Evolutionary conservation across 2,113 vertebrate species (phyloP).

Genomic region (Varanus komodoensis): DNA sequence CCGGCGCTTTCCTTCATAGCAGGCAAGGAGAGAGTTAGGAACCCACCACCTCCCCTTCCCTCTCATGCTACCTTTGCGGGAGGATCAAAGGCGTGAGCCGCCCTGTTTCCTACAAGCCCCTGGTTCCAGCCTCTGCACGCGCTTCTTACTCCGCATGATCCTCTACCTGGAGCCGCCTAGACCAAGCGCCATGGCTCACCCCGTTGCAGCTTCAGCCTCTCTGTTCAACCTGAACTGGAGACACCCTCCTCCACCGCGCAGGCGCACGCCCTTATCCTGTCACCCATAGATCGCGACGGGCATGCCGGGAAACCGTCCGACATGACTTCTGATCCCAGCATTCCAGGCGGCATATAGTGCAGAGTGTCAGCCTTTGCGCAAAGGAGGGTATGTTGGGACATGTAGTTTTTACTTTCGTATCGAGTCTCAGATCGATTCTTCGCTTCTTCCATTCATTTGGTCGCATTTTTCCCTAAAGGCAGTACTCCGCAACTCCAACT

Average conservation of each 20-base stretch:
- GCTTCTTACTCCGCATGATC: rapidly evolving
- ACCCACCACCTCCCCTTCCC: background rate
- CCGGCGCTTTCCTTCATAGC: background rate
- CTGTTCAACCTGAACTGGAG: too few species aligned
- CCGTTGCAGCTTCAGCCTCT: background rate
- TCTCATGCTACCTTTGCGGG: background rate
- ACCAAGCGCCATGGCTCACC: background rate
- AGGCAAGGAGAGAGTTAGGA: background rate
- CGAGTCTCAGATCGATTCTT: background rate
- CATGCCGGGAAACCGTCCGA: background rate
- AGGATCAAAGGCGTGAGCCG: background rate
- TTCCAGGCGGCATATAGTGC: background rate
- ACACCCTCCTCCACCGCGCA: conserved; percentile 1
- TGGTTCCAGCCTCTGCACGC: background rate
- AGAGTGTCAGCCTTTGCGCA: rapidly evolving
- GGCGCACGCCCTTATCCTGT: background rate
- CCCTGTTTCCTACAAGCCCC: background rate
- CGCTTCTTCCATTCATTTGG: too few species aligned
- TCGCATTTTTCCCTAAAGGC: background rate
- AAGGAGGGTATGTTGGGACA: background rate
- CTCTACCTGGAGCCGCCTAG: background rate
- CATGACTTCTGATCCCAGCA: background rate
- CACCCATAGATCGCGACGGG: background rate
- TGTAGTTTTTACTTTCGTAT: background rate
- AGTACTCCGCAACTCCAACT: background rate